phyloP scores from a whole-genome alignment of 2,113 vertebrate species.

The Diphyllodes magnificus region DNA sequence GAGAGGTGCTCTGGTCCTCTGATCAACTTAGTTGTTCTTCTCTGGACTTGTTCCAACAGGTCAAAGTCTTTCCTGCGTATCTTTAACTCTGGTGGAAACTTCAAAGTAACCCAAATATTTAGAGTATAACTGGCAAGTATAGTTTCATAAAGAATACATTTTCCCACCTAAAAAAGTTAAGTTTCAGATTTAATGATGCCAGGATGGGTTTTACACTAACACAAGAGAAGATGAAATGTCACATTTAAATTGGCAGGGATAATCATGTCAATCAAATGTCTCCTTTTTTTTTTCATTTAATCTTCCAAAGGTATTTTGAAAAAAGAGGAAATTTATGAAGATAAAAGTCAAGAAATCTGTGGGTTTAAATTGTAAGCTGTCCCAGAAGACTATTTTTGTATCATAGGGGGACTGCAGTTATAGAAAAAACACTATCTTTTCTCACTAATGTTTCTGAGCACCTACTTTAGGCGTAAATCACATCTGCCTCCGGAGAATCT shows the following conservation, averaged over 20 bases:
- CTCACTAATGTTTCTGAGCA: not conserved
- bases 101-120: not conserved
- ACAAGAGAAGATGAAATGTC: not conserved
- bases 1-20: not conserved
- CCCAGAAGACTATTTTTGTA: not conserved
- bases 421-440: not conserved
- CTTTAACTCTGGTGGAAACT: not conserved
- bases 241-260: not conserved
- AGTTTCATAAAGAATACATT: not conserved
- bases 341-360: not conserved
- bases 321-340: not conserved
- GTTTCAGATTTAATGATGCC: not conserved
- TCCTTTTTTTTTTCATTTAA: not conserved
- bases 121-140: not conserved
- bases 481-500: not conserved
- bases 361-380: not conserved
- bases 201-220: not conserved
- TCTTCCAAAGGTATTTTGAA: not conserved
- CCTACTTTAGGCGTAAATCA: constrained; percentile 16
- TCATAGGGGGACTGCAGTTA: not conserved
- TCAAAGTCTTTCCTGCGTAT: not conserved
- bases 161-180: not conserved
- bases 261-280: not conserved
- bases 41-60: not conserved
- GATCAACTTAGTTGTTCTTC: not conserved